These are phyloP conservation scores for Ammodytes marinus DNA, from an alignment of 2,113 vertebrate genomes.

Conservation along the genomic window DNA sequence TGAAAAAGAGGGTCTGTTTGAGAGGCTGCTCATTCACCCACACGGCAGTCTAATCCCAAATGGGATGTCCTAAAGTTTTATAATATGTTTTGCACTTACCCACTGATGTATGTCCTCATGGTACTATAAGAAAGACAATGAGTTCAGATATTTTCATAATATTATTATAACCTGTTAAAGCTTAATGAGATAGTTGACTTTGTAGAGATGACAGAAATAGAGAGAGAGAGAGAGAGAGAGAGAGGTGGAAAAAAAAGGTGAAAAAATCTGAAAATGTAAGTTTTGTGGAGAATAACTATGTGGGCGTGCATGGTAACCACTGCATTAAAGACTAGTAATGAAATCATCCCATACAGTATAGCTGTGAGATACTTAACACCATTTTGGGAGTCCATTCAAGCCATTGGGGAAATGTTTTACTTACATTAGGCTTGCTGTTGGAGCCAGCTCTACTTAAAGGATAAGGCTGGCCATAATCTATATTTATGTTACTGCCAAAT, in stretches of 20 bases:
- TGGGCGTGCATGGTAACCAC: not conserved
- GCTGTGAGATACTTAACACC: not conserved
- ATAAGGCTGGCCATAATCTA: not conserved
- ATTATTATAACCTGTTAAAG: no score
- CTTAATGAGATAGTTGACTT: no score
- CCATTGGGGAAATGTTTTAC: not conserved
- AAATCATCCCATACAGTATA: not conserved
- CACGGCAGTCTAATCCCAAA: not conserved
- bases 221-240: no score
- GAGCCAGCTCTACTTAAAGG: not conserved
- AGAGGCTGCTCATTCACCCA: constrained; percentile 17
- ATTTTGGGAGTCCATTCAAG: not conserved
- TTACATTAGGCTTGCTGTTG: not conserved
- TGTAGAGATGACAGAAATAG: no score
- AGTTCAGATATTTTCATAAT: no score
- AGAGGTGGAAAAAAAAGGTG: not conserved
- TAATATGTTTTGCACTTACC: not conserved
- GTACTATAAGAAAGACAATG: no score
- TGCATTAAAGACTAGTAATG: not conserved
- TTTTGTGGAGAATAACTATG: not conserved
- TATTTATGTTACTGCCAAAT: constrained; percentile 3
- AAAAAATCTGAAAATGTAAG: not conserved
- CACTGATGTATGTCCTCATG: not conserved
- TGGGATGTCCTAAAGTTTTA: not conserved
- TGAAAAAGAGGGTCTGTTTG: constrained; percentile 23